Conservation (phyloP, 2,797 vertebrate genomes). For the Eurystomus glaucurus region DNA sequence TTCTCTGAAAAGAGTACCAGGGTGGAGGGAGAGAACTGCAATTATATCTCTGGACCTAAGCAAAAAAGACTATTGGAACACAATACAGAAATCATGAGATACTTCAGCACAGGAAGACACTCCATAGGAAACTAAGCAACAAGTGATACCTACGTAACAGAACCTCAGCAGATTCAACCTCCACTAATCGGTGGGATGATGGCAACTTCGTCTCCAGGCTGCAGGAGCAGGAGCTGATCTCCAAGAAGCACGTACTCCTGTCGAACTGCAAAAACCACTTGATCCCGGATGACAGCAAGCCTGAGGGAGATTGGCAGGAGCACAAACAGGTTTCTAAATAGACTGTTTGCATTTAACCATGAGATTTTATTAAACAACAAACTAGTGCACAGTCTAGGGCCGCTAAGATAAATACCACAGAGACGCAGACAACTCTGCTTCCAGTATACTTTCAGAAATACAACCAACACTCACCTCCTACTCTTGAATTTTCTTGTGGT, state of each 20-base stretch:
- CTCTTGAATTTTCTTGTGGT: neutral
- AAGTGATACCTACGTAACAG: slow-evolving; percentile 44
- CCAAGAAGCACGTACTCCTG: slow-evolving; percentile 92
- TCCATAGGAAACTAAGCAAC: neutral
- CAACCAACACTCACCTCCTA: neutral
- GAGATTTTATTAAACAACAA: slow-evolving; percentile 24
- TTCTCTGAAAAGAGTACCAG: neutral
- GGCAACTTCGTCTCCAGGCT: slow-evolving; percentile 93
- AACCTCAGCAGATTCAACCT: slow-evolving; percentile 81
- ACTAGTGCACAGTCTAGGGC: neutral
- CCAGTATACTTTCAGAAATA: neutral
- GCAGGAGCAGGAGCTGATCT: slow-evolving; percentile 86
- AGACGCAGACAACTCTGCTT: neutral
- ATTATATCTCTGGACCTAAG: neutral
- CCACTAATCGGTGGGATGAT: slow-evolving; percentile 95
- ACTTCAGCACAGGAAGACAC: neutral
- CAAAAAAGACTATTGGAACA: neutral
- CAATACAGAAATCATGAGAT: neutral
- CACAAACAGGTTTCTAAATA: slow-evolving; percentile 9
- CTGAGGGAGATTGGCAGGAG: slow-evolving; percentile 68
- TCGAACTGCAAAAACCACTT: slow-evolving; percentile 91
- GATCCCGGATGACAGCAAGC: slow-evolving; percentile 84
- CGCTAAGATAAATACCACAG: neutral
- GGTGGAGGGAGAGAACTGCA: neutral
- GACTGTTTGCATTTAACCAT: neutral